phyloP scores from a whole-genome alignment of 2,113 vertebrate species.

The Syngnathoides biaculeatus region DNA sequence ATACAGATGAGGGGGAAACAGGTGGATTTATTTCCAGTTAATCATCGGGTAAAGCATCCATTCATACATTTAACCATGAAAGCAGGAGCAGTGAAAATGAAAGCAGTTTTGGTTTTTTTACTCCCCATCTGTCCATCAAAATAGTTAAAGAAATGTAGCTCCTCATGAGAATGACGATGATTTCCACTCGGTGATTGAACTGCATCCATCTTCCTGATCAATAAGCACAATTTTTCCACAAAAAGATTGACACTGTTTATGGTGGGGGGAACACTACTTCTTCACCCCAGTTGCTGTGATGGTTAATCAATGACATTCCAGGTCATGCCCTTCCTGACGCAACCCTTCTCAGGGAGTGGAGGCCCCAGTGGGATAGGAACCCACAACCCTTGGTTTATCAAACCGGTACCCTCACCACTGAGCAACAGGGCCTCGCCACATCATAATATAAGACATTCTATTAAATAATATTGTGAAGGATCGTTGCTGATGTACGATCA shows the following conservation, averaged over 20 bases:
- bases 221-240: constrained; percentile 5
- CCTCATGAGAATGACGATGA: background rate
- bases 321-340: too few relatives aligned
- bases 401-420: too few relatives aligned
- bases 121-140: constrained; percentile 31
- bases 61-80: constrained; percentile 46
- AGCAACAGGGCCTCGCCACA: too few relatives aligned
- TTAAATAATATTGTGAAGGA: too few relatives aligned
- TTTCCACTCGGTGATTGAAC: constrained; percentile 15
- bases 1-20: constrained; percentile 31
- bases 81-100: constrained; percentile 25
- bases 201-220: background rate
- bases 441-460: too few relatives aligned
- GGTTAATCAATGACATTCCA: constrained; percentile 41
- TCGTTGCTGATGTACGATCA: too few relatives aligned
- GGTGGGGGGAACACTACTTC: constrained; percentile 3
- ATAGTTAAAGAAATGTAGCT: background rate
- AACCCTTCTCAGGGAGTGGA: too few relatives aligned
- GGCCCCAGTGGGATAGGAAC: too few relatives aligned
- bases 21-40: constrained; percentile 29
- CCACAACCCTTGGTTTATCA: too few relatives aligned
- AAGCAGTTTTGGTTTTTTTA: background rate
- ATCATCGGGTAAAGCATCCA: constrained; percentile 26
- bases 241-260: constrained; percentile 10
- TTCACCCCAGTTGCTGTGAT: constrained; percentile 23